phyloP scores from a whole-genome alignment of 2,797 vertebrate genomes.

The Hephaestus fuliginosus region DNA sequence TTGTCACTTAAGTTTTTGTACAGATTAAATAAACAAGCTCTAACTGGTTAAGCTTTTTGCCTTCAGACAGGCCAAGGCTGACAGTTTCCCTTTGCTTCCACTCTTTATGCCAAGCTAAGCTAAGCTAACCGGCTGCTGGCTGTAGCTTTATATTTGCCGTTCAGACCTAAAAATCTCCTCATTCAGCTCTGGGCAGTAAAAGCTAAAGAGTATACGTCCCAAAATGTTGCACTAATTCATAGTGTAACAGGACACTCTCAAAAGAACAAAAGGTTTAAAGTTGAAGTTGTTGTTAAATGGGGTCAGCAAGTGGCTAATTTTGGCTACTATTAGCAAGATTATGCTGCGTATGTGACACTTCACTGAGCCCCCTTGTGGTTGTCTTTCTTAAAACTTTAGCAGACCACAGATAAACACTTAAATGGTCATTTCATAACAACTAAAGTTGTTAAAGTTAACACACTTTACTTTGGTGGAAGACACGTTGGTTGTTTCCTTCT shows the following conservation, averaged over 20 bases:
- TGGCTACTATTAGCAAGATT: background rate
- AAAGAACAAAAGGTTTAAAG: background rate
- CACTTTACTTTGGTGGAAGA: background rate
- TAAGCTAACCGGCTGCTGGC: background rate
- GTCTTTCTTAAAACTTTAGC: background rate
- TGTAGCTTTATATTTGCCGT: background rate
- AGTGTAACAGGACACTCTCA: background rate
- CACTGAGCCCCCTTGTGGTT: background rate
- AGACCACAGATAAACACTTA: background rate
- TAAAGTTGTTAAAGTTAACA: background rate
- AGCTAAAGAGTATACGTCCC: too few species aligned
- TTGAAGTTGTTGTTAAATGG: too few species aligned
- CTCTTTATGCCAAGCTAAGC: background rate
- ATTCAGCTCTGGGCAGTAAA: background rate
- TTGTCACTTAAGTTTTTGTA: background rate
- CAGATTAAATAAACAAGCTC: background rate
- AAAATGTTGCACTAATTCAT: background rate
- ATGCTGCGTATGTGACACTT: background rate
- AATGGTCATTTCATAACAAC: background rate
- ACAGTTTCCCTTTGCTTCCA: background rate
- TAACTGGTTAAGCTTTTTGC: too few species aligned
- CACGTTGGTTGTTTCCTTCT: background rate
- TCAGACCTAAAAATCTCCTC: background rate
- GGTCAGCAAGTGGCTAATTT: background rate
- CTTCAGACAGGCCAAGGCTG: background rate